Percentiles rank a stretch among this genome's conserved stretches.
These are phyloP conservation scores for Fistularia commersonii DNA, from an alignment of 2,797 vertebrate species.

Conservation along the genomic window DNA sequence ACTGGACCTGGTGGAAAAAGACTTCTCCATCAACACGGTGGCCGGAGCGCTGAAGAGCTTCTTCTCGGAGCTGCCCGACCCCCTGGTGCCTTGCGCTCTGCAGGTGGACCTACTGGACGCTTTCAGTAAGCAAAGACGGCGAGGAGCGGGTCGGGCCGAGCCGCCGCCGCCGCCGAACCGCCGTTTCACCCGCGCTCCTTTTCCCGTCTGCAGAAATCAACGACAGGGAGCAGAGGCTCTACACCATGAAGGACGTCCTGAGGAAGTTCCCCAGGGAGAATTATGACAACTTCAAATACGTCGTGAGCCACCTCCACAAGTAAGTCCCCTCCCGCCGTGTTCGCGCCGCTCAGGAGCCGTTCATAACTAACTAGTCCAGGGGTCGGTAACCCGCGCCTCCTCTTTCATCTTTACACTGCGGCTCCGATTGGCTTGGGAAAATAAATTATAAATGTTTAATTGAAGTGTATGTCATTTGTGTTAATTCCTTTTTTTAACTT, in stretches of 20 bases:
- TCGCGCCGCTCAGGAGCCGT: no score
- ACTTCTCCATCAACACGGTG: constrained; percentile 93
- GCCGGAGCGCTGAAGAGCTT: constrained; percentile 95
- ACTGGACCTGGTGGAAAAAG: constrained; percentile 93
- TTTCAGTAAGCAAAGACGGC: constrained; percentile 86
- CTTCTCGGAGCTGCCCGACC: constrained; percentile 94
- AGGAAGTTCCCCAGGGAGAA: constrained; percentile 91
- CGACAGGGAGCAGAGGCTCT: constrained; percentile 90
- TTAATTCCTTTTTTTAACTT: no score
- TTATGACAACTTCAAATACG: constrained; percentile 94
- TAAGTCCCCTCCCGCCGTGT: constrained; percentile 54
- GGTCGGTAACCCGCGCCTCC: no score
- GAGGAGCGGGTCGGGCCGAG: constrained; percentile 26
- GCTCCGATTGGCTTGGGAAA: no score
- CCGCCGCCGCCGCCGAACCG: neutral
- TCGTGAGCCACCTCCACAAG: constrained; percentile 92
- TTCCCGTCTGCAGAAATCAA: constrained; percentile 81
- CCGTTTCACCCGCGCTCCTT: constrained; percentile 13
- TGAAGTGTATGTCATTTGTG: no score
- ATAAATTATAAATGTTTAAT: no score
- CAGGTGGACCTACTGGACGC: constrained; percentile 93
- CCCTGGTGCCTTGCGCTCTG: constrained; percentile 88
- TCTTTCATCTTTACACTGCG: no score
- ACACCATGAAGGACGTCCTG: constrained; percentile 90
- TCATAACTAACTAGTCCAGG: no score